Percentiles rank a stretch among this genome's conserved stretches.
Evolutionary conservation across 2,113 vertebrate genomes (phyloP).

Genomic region (Bubo bubo): DNA sequence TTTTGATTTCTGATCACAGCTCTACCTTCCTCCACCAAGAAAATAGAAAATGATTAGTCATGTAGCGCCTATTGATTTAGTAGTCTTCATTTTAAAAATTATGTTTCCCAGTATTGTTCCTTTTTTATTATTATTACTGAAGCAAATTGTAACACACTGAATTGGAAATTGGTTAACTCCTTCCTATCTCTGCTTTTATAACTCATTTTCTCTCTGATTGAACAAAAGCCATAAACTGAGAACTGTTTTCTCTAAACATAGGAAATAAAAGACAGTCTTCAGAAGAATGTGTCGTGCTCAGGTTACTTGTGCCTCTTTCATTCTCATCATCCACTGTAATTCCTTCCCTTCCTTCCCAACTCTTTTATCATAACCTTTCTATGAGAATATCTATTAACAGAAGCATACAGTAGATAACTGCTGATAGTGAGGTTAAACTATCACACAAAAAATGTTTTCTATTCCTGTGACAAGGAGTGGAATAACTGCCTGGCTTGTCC

Average conservation of each 20-base stretch:
- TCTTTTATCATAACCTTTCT: background rate
- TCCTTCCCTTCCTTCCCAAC: background rate
- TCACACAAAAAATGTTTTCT: background rate
- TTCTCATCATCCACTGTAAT: background rate
- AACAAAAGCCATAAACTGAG: constrained; percentile 56
- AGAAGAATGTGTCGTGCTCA: background rate
- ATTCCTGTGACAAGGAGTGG: background rate
- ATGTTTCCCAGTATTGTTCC: constrained; percentile 66
- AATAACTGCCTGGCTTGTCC: background rate
- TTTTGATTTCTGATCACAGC: constrained; percentile 68
- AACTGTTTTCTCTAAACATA: constrained; percentile 55
- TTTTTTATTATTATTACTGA: constrained; percentile 72
- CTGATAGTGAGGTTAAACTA: background rate
- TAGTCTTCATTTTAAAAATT: constrained; percentile 71
- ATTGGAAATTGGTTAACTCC: constrained; percentile 69
- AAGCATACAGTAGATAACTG: background rate
- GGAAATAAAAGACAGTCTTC: constrained; percentile 49
- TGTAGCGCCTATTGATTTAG: constrained; percentile 72
- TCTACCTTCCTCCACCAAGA: constrained; percentile 48
- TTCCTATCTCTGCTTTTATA: constrained; percentile 64
- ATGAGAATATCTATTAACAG: background rate
- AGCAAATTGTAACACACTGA: constrained; percentile 63
- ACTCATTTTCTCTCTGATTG: constrained; percentile 61
- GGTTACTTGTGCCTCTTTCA: background rate
- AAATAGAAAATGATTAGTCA: constrained; percentile 71